Conservation (phyloP, 2,888 invertebrate species). For the Gasteruption jaculator region DNA sequence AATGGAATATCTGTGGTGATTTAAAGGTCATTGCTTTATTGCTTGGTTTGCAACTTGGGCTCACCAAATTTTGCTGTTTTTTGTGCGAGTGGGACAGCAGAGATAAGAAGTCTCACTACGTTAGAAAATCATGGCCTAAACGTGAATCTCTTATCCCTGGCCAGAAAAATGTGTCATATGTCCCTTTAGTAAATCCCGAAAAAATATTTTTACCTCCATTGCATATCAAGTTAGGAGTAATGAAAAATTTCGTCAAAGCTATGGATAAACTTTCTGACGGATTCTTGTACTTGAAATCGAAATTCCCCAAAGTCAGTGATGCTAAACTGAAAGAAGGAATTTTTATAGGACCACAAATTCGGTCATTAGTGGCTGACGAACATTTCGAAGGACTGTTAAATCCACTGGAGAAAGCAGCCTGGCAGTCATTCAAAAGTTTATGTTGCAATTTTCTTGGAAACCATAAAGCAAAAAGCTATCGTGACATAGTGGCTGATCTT, state of each 20-base stretch:
- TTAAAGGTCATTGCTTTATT: slow-evolving; percentile 10
- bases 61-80: slow-evolving; percentile 9
- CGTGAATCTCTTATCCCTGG: background rate
- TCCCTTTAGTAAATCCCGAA: background rate
- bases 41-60: slow-evolving; percentile 12
- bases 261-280: slow-evolving; percentile 14
- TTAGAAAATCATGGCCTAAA: slow-evolving; percentile 2
- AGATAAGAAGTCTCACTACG: slow-evolving; percentile 1
- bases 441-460: slow-evolving; percentile 18
- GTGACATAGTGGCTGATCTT: slow-evolving; percentile 22
- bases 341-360: slow-evolving; percentile 26
- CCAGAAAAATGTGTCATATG: slow-evolving; percentile 1
- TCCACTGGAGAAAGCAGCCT: slow-evolving; percentile 20
- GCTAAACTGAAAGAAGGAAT: slow-evolving; percentile 21
- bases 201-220: slow-evolving; percentile 6
- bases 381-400: slow-evolving; percentile 12
- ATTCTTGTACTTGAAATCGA: no score
- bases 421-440: slow-evolving; percentile 14
- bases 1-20: slow-evolving; percentile 12
- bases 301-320: background rate
- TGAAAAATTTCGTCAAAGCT: slow-evolving; percentile 25
- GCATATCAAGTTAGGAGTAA: slow-evolving; percentile 4
- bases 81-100: slow-evolving; percentile 4
- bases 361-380: slow-evolving; percentile 24
- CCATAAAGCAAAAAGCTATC: slow-evolving; percentile 19